Base-by-base conservation (phyloP, 2,113 vertebrate species). In the Semnornis frantzii region DNA sequence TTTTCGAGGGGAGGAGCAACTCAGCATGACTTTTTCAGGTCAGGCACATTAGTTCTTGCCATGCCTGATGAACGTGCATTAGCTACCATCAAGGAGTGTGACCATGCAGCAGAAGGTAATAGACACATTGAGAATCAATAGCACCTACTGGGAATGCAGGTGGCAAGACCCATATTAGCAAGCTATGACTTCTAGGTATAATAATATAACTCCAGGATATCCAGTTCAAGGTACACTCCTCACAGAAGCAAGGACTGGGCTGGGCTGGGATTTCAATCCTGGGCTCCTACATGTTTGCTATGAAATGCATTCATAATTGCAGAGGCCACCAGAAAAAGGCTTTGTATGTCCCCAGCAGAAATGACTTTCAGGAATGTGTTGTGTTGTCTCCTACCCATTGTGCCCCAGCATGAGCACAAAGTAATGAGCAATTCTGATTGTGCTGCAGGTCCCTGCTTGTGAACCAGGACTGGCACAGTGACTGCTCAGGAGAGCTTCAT, bases 111-210 rank as follows among this genome's bases (percentile, higher is more conserved):
- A 71, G 6, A 9, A 48, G n/a, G 34, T 37, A 58, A 20, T 6
- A 82, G 74, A n/a, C 6, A 5, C 30, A 20, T 3, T 33, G 19
- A 70, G 54, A 37, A 71, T 46, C 13, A 1, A 15, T 11, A 77
- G 15, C 4, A 15, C 10, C 64, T 8, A 10, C 16, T 54, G 62
- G 37, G 16, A 70, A 13, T 17, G 33, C 37, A 44, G 0, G 0
- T 20, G 28, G 17, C 25, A 55, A 80, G 59, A 73, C 3, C 11
- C 21, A 5, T 8, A 16, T 10, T 23, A 1, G 1, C 18, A 55
- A 55, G 15, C 63, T 73, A 24, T 79, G 44, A 33, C 64, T 65
- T 72, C 39, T 73, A 62, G 4, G 20, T 57, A 58, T 27, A 65
- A 10, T 8, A 39, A 15, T 8, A 52, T 57, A 69, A 70, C 21